Evolutionary conservation across 2,888 invertebrate species (phyloP).

Genomic region (Imbricaverruca yamaguchii): DNA sequence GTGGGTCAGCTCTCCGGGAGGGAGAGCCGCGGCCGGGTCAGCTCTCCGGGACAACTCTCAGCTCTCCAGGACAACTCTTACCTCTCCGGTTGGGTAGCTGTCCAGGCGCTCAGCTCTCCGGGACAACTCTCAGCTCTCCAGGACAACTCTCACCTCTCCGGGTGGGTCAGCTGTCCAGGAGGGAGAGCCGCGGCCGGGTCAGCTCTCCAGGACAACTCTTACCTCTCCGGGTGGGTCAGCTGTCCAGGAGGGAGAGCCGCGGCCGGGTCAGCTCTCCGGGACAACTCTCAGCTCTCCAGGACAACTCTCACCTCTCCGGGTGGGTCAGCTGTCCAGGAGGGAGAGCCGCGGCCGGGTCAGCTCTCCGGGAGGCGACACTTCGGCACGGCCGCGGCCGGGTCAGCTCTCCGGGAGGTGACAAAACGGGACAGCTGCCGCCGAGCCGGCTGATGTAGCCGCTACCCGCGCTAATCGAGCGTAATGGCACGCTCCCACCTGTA

Average conservation of each 20-base stretch:
- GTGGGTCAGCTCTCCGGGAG: too few species aligned
- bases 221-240: too few species aligned
- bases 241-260: not conserved
- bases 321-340: not conserved
- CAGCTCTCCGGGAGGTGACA: too few species aligned
- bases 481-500: not conserved
- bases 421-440: not conserved
- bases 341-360: not conserved
- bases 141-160: too few species aligned
- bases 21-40: not conserved
- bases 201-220: not conserved
- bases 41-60: not conserved
- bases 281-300: not conserved
- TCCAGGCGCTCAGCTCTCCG: not conserved
- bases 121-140: not conserved
- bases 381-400: not conserved
- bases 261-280: not conserved
- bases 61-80: not conserved
- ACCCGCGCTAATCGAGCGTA: not conserved
- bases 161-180: too few species aligned
- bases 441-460: not conserved
- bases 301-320: not conserved
- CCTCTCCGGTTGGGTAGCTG: not conserved
- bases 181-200: not conserved
- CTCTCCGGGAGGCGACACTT: not conserved